phyloP scores from a whole-genome alignment of 2,797 vertebrate species.

The Sorex maritimensis region DNA sequence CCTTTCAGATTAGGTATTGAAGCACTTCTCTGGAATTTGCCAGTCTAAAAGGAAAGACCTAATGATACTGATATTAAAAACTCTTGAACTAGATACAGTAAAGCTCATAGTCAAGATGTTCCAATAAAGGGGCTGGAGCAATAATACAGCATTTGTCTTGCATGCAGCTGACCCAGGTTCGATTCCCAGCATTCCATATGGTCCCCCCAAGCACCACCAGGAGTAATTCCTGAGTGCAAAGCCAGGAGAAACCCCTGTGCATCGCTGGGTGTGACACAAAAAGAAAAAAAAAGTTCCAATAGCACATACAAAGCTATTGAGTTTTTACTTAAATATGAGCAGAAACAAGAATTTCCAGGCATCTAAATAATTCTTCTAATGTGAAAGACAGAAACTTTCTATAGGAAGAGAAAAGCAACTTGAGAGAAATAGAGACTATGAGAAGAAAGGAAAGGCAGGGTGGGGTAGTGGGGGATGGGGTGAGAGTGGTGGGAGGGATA shows the following conservation, averaged over 20 bases:
- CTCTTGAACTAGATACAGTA: neutral
- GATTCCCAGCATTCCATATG: too few relatives aligned
- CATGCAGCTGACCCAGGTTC: too few relatives aligned
- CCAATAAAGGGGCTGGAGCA: too few relatives aligned
- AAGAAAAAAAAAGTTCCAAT: neutral
- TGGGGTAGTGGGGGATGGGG: too few relatives aligned
- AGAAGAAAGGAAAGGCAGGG: neutral
- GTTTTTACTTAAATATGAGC: conserved; percentile 31
- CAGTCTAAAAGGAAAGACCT: neutral
- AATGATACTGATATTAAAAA: neutral
- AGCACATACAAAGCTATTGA: neutral
- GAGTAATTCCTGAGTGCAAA: too few relatives aligned
- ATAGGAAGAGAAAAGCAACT: neutral
- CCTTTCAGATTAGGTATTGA: neutral
- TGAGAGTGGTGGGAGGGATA: too few relatives aligned
- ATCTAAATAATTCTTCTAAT: conserved; percentile 41
- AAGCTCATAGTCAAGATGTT: neutral
- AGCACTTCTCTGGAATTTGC: neutral
- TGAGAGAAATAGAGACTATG: neutral
- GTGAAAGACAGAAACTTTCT: conserved; percentile 10
- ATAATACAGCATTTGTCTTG: too few relatives aligned
- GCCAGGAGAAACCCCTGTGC: too few relatives aligned
- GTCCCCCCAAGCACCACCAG: too few relatives aligned
- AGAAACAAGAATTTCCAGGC: neutral
- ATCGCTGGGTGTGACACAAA: too few relatives aligned